Conservation (phyloP, 2,888 invertebrate species). For the Bedellia somnulentella region DNA sequence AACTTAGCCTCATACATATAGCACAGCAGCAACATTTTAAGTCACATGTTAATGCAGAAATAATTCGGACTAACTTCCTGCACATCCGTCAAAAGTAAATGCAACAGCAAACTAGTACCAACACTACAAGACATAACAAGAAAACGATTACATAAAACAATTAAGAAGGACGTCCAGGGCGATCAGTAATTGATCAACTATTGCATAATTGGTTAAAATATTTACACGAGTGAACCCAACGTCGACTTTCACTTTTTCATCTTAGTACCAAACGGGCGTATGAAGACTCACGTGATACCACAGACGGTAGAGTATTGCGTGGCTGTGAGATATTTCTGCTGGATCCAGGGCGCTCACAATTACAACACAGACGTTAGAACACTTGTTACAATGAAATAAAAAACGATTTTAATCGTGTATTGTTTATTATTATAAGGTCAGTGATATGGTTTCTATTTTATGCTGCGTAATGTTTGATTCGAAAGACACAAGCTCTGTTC, state of each 20-base stretch:
- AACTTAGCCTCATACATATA: too few species aligned
- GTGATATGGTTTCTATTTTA: slow-evolving; percentile 7
- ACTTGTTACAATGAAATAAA: too few species aligned
- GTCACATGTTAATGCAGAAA: too few species aligned
- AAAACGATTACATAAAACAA: too few species aligned
- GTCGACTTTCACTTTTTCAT: slow-evolving; percentile 41
- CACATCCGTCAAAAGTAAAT: too few species aligned
- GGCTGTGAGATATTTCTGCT: slow-evolving; percentile 16
- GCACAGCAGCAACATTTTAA: too few species aligned
- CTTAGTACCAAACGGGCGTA: slow-evolving; percentile 2
- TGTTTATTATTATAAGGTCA: slow-evolving; percentile 14
- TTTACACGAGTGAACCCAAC: slow-evolving; percentile 46
- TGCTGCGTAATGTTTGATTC: too few species aligned
- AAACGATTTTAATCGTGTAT: slow-evolving; percentile 14
- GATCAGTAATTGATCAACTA: slow-evolving; percentile 27
- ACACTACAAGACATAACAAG: too few species aligned
- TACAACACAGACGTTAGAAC: too few species aligned
- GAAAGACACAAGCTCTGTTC: too few species aligned
- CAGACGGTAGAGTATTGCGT: slow-evolving; percentile 18
- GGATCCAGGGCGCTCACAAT: slow-evolving; percentile 8
- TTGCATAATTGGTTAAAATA: slow-evolving; percentile 36
- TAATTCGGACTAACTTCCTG: too few species aligned
- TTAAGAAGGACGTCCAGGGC: slow-evolving; percentile 11
- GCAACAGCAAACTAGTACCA: too few species aligned
- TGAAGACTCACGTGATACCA: slow-evolving; percentile 5